A percentile compares a stretch with the other conserved stretches of the same genome.
These are phyloP conservation scores for Benthosema pterotum DNA, from an alignment of 2,797 vertebrate genomes.

Conservation along the genomic window DNA sequence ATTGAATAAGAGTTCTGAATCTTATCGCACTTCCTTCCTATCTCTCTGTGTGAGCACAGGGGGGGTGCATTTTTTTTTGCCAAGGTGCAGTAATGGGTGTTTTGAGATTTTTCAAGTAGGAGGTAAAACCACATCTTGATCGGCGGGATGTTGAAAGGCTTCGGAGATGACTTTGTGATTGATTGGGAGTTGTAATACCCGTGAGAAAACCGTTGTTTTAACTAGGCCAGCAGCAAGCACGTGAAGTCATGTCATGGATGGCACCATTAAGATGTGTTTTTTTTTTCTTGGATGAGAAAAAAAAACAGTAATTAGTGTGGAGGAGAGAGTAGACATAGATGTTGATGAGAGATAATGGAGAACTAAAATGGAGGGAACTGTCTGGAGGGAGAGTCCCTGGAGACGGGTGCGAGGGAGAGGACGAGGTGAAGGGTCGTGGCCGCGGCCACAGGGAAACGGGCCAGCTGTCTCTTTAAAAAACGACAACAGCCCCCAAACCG, in stretches of 20 bases:
- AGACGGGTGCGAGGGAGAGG: conserved; percentile 68
- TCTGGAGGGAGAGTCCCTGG: conserved; percentile 63
- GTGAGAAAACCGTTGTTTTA: background rate
- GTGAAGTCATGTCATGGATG: background rate
- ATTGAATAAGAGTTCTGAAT: conserved; percentile 2
- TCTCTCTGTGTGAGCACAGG: background rate
- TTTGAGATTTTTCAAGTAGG: background rate
- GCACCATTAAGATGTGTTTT: background rate
- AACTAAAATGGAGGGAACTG: conserved; percentile 74
- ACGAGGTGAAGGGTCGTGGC: conserved; percentile 77
- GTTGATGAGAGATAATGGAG: conserved; percentile 51
- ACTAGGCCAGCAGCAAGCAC: background rate
- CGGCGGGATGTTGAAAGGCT: background rate
- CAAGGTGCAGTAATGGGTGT: background rate
- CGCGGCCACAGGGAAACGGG: conserved; percentile 65
- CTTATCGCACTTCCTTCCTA: background rate
- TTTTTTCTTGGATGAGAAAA: background rate
- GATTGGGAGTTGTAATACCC: background rate
- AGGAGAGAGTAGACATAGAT: conserved; percentile 7
- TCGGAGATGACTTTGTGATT: background rate
- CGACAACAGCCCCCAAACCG: conserved; percentile 75
- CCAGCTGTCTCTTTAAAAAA: conserved; percentile 87
- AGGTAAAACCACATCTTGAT: background rate
- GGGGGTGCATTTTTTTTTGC: background rate
- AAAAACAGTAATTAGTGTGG: conserved; percentile 11